Base-by-base conservation (phyloP, 2,888 invertebrate species). In the Spatulosminthurus flaviceps region DNA sequence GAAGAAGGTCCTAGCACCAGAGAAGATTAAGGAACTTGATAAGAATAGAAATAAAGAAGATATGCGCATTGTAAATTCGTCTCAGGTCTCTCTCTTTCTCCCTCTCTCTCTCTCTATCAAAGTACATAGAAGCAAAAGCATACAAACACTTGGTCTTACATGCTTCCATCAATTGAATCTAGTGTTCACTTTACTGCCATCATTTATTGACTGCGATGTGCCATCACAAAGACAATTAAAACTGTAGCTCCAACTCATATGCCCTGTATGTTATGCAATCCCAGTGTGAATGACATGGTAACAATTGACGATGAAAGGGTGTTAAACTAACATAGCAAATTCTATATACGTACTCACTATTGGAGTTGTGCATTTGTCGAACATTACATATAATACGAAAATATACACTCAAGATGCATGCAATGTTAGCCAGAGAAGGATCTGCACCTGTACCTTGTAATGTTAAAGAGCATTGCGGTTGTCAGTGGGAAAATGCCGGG, bases 31-130 rank as follows among this genome's bases (percentile, higher is more conserved):
- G 28, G 29, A 60, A 60, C 29, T 26, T 34, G 77, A 77, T 77
- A 71, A 77, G 77, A 77, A 77, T 77, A 77, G 77, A 77, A 42
- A 24, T 71, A 24, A 70, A 77, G 51, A 51, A 60, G n/a, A 70
- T 77, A 69, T 77, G 71, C 77, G 29, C 77, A 77, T 77, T 77
- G 77, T 77, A 42, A 70, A 77, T 77, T 77, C 77, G 22, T 29
- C 77, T 71, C 77, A 77, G 77, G 70, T 70, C 7, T 60, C 43
- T 43, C 19, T 43, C 43, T 43, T 19, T 43, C 43, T 43, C 43
- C 43, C 43, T 43, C 43, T 43, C 11, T 43, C n/a, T n/a, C n/a
- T n/a, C n/a, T n/a, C n/a, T n/a, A n/a, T n/a, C n/a, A n/a, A 5
- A 19, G 4, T 2, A 13, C 16, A 60, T 60, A 21, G 4, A 16